Conservation (phyloP, 2,797 vertebrate genomes). For the Xenops minutus region DNA sequence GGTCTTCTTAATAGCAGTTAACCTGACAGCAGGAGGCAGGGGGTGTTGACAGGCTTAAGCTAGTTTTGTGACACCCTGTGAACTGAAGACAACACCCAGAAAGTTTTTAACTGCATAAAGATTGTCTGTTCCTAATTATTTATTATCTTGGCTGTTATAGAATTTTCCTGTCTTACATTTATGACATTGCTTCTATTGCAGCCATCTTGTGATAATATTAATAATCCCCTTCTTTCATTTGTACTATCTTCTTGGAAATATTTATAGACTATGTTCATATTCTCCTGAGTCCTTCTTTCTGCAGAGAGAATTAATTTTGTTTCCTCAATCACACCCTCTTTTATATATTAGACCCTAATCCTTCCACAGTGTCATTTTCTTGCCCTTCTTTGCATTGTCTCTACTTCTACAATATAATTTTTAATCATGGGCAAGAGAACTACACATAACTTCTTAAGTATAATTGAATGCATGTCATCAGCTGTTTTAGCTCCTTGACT, state of each 20-base stretch:
- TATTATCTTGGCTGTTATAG: constrained; percentile 5
- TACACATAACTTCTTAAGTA: background rate
- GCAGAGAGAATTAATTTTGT: constrained; percentile 40
- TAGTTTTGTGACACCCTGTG: background rate
- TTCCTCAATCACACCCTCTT: background rate
- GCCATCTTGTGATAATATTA: constrained; percentile 30
- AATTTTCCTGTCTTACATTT: constrained; percentile 29
- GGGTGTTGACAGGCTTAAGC: background rate
- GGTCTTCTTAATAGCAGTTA: background rate
- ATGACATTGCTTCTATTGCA: constrained; percentile 19
- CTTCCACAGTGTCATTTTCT: constrained; percentile 14
- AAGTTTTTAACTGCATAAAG: background rate
- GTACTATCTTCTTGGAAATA: constrained; percentile 44
- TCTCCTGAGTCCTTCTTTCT: constrained; percentile 31
- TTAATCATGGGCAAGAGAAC: background rate
- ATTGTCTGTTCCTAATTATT: constrained; percentile 19
- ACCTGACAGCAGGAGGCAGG: background rate
- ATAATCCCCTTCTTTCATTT: constrained; percentile 58
- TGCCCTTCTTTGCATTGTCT: constrained; percentile 8
- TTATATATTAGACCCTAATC: background rate
- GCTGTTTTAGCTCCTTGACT: background rate
- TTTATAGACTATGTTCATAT: constrained; percentile 37
- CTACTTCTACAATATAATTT: background rate
- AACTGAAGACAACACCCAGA: background rate
- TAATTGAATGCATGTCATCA: background rate